Evolutionary conservation across 2,888 invertebrate genomes (phyloP).

Genomic region (Hydrotaea diabolus): DNA sequence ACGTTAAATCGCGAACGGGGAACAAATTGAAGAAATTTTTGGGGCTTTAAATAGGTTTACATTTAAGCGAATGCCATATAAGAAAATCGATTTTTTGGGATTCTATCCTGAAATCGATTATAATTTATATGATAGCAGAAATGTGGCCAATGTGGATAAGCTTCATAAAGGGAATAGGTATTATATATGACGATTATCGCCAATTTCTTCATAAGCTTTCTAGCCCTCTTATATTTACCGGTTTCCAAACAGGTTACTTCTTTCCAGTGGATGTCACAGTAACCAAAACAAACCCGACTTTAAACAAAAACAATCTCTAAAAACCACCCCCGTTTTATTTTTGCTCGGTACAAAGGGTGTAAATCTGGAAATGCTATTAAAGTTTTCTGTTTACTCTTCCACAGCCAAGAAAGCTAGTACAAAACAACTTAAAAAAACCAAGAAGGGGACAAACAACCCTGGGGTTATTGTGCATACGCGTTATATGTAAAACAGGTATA

Average conservation of each 20-base stretch:
- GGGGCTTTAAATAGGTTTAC: too few relatives aligned
- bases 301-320: not conserved
- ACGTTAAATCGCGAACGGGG: too few relatives aligned
- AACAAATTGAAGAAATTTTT: too few relatives aligned
- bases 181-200: too few relatives aligned
- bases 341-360: not conserved
- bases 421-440: not conserved
- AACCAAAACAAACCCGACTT: not conserved
- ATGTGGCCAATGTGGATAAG: too few relatives aligned
- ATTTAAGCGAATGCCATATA: too few relatives aligned
- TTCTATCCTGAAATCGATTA: too few relatives aligned
- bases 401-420: too few relatives aligned
- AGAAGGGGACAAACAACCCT: conserved; percentile 56
- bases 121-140: too few relatives aligned
- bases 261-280: not conserved
- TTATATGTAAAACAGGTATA: conserved; percentile 61
- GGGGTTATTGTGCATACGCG: not conserved
- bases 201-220: too few relatives aligned
- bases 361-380: not conserved
- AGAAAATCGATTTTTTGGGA: too few relatives aligned
- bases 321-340: not conserved
- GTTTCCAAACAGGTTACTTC: conserved; percentile 1
- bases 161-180: too few relatives aligned
- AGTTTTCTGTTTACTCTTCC: not conserved
- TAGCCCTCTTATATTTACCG: not conserved